Conservation (phyloP, 1,140 invertebrate species). For the Melanaphis sacchari region DNA sequence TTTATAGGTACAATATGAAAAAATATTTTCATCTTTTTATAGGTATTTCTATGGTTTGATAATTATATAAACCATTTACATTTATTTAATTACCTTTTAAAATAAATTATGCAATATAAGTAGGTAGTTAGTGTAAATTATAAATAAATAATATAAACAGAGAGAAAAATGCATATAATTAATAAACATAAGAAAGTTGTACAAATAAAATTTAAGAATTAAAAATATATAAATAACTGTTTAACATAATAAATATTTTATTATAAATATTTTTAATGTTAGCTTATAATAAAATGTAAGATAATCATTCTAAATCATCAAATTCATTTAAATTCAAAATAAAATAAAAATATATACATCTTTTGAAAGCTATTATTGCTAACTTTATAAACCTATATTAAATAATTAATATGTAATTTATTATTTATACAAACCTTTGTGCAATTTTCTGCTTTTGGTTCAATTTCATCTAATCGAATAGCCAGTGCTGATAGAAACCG, state of each 20-base stretch:
- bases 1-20: neutral
- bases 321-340: neutral
- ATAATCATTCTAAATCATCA: neutral
- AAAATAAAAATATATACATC: neutral
- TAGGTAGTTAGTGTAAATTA: neutral
- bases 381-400: neutral
- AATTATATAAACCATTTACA: neutral
- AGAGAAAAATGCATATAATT: no score
- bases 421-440: slow-evolving; percentile 69
- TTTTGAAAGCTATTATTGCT: neutral
- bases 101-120: neutral
- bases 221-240: neutral
- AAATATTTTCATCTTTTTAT: neutral
- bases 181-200: no score
- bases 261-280: neutral
- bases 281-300: neutral
- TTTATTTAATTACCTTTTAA: neutral
- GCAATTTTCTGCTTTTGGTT: slow-evolving; percentile 80
- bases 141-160: neutral
- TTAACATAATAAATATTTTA: neutral
- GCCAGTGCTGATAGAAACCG: slow-evolving; percentile 79
- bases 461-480: slow-evolving; percentile 75
- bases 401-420: neutral
- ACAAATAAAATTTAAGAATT: neutral
- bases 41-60: neutral